Percentiles rank a stretch among this genome's conserved stretches.
Evolutionary conservation across 2,888 invertebrate species (phyloP).

Genomic region (Ferdinandea cuprea): DNA sequence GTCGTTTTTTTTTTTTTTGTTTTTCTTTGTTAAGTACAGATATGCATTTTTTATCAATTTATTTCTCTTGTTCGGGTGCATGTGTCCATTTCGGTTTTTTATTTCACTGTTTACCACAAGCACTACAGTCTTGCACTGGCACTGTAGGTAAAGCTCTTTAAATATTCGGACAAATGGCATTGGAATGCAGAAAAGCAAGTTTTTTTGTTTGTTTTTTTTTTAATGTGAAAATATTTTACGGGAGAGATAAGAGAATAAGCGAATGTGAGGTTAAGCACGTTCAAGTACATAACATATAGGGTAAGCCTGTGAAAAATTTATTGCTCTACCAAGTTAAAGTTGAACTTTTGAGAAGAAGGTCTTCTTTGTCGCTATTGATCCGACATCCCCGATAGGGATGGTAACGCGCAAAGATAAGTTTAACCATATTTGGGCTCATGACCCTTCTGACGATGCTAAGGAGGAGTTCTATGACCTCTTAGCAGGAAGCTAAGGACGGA

Average conservation of each 20-base stretch:
- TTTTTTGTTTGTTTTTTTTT: neutral
- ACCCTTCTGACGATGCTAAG: no score
- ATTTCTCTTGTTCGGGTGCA: slow-evolving; percentile 5
- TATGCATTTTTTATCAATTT: slow-evolving; percentile 12
- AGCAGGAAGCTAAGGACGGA: no score
- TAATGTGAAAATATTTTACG: neutral
- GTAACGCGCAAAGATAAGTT: no score
- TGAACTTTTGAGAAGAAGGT: no score
- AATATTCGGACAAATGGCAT: slow-evolving; percentile 32
- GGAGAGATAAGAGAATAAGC: neutral
- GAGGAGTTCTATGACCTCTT: no score
- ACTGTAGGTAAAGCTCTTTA: slow-evolving; percentile 12
- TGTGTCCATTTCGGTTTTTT: slow-evolving; percentile 19
- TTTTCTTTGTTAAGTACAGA: no score
- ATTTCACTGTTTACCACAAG: neutral
- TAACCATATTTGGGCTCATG: no score
- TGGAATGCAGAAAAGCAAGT: neutral
- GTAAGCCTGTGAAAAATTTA: neutral
- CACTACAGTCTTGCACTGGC: neutral
- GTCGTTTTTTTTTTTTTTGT: slow-evolving; percentile 19
- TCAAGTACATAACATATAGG: neutral
- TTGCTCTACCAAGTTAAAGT: no score
- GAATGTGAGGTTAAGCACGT: neutral
- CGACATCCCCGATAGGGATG: no score
- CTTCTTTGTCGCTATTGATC: no score